Base-by-base conservation (phyloP, 1,140 invertebrate genomes). In the Papilio glaucus region DNA sequence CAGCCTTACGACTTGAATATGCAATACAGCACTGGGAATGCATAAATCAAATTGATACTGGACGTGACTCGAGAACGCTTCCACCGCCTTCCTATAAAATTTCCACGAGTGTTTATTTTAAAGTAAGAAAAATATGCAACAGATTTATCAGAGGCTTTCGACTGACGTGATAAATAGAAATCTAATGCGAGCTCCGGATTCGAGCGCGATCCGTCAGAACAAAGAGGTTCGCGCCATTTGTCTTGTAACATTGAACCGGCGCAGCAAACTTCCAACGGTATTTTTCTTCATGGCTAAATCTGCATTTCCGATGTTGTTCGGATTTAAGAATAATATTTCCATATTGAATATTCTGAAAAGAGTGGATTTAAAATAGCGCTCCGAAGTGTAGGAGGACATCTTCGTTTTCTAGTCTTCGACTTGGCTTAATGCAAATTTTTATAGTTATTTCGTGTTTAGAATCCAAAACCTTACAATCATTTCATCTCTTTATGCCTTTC, bases 281-380 rank as follows among this genome's bases (percentile, higher is more conserved):
- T 62, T 62, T 62, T 62, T 15, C 37, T 65, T 41, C 37, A 13
- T 15, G 15, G 7, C 45, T 33, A 39, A 65, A 65, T 65, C 62
- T 65, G 62, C 62, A 65, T 65, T 65, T 65, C 62, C 62, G 62
- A 65, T 65, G 62, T 21, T 65, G 33, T 65, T 12, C 62, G 33
- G 62, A 65, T 65, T 65, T 38, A 65, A 65, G 62, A 65, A 65
- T 65, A 65, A 65, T 65, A 65, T 65, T 65, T 65, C 62, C 62
- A 65, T 65, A 65, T 65, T 37, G 62, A 65, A 65, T 65, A 65
- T 65, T 65, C 62, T 65, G 18, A 8, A 53, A 53, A 7, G 37
- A 65, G 37, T 37, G 39, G 15, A 65, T 39, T 62, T 65, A 38
- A 65, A 62, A 62, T 39, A 65, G 37, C 15, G 29, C 26, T 61